Evolutionary conservation across 2,113 vertebrate species (phyloP).

Genomic region (Solea solea): DNA sequence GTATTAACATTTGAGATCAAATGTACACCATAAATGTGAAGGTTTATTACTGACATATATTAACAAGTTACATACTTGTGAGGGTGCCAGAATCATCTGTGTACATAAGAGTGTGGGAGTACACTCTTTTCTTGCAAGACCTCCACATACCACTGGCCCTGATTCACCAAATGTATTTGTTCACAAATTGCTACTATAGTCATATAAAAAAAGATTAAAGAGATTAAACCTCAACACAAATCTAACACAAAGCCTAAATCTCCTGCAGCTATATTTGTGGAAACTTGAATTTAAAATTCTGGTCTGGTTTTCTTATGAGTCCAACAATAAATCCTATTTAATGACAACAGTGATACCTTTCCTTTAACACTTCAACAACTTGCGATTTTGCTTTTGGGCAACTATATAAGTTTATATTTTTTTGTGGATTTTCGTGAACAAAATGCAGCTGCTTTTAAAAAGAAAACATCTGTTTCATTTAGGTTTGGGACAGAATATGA

Average conservation of each 20-base stretch:
- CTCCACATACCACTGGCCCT: no score
- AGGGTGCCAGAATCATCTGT: no score
- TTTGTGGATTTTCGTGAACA: no score
- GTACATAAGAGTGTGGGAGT: not conserved
- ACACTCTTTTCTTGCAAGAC: not conserved
- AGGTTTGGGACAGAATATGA: no score
- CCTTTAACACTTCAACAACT: not conserved
- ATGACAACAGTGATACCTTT: not conserved
- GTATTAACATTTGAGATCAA: constrained; percentile 1
- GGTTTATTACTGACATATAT: not conserved
- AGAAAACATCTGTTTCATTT: no score
- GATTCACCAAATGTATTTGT: not conserved
- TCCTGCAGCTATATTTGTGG: constrained; percentile 11
- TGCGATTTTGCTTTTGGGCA: constrained; percentile 17
- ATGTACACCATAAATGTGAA: constrained; percentile 3
- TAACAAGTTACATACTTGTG: no score
- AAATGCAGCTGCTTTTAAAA: no score
- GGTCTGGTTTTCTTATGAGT: constrained; percentile 5
- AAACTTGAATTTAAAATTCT: constrained; percentile 11
- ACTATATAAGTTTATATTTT: no score
- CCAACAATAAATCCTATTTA: not conserved
- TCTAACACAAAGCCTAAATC: not conserved
- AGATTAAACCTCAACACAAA: not conserved
- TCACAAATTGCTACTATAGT: not conserved
- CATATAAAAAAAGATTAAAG: no score